phyloP scores from a whole-genome alignment of 2,113 vertebrate species.

The human region GRCh38 chr6:113710001-113710500 shows the following conservation, averaged over 20 bases:
- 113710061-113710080: conserved; percentile 32
- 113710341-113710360: background rate
- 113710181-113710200: conserved; percentile 49
- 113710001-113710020: conserved; percentile 52
- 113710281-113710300: background rate
- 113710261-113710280: background rate
- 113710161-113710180: conserved; percentile 48
- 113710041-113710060: conserved; percentile 32
- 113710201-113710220: conserved; percentile 44
- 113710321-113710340: background rate
- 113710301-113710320: background rate
- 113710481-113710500: background rate
- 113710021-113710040: background rate
- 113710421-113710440: background rate
- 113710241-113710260: background rate
- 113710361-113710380: background rate
- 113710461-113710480: background rate
- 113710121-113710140: conserved; percentile 54
- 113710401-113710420: background rate
- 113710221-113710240: conserved; percentile 47
- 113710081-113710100: background rate
- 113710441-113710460: background rate
- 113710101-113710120: conserved; percentile 18
- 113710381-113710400: background rate
- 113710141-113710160: conserved; percentile 38